Conservation (phyloP, 2,888 invertebrate genomes). For the Mythimna loreyi region DNA sequence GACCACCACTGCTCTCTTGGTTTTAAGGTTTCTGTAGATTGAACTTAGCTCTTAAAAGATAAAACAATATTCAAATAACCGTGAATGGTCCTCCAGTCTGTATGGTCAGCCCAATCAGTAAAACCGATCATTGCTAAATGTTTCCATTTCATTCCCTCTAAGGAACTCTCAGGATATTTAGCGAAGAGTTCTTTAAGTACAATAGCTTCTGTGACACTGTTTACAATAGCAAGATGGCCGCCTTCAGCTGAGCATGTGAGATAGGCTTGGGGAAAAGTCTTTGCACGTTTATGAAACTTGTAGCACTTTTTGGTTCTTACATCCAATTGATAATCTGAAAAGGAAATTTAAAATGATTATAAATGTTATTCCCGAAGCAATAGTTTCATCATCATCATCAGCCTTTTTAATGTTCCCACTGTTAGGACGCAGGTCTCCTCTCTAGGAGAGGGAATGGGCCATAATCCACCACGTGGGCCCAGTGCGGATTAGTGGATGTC, state of each 20-base stretch:
- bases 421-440: no score
- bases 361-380: no score
- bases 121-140: neutral
- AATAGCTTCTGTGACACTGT: conserved; percentile 68
- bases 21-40: neutral
- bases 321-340: neutral
- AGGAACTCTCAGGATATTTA: neutral
- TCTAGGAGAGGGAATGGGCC: no score
- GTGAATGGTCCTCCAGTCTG: conserved; percentile 5
- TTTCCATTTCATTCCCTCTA: neutral
- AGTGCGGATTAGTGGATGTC: no score
- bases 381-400: no score
- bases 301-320: conserved; percentile 70
- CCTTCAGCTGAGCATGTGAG: conserved; percentile 76
- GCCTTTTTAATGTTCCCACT: no score
- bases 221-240: conserved; percentile 73
- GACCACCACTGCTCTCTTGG: no score
- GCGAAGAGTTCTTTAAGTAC: conserved; percentile 61
- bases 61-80: neutral
- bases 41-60: neutral
- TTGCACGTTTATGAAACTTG: conserved; percentile 73
- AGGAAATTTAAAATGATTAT: neutral
- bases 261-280: conserved; percentile 71
- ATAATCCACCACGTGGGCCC: no score
- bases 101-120: neutral